Evolutionary conservation across 1,140 invertebrate genomes (phyloP).

Genomic region (Ladona fulva): DNA sequence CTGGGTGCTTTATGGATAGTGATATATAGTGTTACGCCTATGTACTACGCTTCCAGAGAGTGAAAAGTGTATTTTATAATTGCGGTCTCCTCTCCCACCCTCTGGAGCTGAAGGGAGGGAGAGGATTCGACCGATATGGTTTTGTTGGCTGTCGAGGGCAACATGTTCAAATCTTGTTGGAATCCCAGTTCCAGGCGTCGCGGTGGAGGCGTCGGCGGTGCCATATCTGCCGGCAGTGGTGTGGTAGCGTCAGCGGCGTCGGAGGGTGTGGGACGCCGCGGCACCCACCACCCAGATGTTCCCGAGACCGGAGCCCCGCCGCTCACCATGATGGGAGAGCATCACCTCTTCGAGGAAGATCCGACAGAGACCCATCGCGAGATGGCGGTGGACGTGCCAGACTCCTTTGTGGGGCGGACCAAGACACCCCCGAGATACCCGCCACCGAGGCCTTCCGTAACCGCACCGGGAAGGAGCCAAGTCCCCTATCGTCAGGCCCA

Average conservation of each 20-base stretch:
- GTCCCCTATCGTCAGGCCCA: slow-evolving; percentile 36
- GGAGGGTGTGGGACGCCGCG: not conserved
- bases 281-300: not conserved
- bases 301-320: slow-evolving; percentile 30
- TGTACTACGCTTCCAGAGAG: no score
- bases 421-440: slow-evolving; percentile 82
- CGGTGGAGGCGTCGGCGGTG: not conserved
- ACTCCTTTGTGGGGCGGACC: slow-evolving; percentile 82
- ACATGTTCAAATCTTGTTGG: no score
- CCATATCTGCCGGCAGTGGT: not conserved
- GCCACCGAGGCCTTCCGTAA: slow-evolving; percentile 34
- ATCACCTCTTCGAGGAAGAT: slow-evolving; percentile 40
- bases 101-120: not conserved
- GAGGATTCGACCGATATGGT: not conserved
- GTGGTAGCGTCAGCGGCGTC: not conserved
- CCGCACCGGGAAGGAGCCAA: slow-evolving; percentile 21
- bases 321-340: slow-evolving; percentile 53
- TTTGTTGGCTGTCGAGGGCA: no score
- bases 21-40: no score
- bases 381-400: slow-evolving; percentile 97
- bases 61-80: no score
- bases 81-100: no score
- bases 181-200: slow-evolving; percentile 11
- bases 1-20: no score
- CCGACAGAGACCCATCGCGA: slow-evolving; percentile 71